These are phyloP conservation scores for Hemithea aestivaria DNA, from an alignment of 2,888 invertebrate species.

Conservation along the genomic window DNA sequence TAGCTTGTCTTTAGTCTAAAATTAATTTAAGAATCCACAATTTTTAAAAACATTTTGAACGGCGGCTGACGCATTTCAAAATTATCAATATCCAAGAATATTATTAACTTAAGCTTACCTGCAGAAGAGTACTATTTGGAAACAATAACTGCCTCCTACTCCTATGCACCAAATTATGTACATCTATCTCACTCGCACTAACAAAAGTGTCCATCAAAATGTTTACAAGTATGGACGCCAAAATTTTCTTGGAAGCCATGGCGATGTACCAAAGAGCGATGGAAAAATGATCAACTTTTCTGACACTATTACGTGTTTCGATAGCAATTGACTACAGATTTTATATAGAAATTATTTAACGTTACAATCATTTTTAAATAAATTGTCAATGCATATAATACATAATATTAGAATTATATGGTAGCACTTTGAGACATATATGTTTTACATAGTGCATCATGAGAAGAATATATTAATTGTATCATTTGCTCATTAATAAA, in stretches of 20 bases:
- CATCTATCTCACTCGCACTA: slow-evolving; percentile 31
- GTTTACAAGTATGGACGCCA: slow-evolving; percentile 2
- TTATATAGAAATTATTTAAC: too few species aligned
- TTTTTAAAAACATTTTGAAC: too few species aligned
- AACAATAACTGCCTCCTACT: slow-evolving; percentile 52
- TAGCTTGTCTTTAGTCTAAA: too few species aligned
- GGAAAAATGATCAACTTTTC: slow-evolving; percentile 4
- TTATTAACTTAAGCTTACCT: slow-evolving; percentile 38
- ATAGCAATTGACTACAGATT: slow-evolving; percentile 5
- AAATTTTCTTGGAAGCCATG: slow-evolving; percentile 2
- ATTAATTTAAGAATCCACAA: too few species aligned
- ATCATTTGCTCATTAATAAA: too few species aligned
- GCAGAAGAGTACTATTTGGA: slow-evolving; percentile 55
- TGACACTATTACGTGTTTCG: slow-evolving; percentile 4
- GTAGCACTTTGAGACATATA: too few species aligned
- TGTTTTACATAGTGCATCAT: too few species aligned
- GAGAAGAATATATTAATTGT: too few species aligned
- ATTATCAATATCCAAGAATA: not conserved
- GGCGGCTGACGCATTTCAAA: too few species aligned
- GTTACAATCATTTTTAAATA: too few species aligned
- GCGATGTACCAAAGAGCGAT: not conserved
- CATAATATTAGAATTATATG: too few species aligned
- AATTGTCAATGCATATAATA: too few species aligned
- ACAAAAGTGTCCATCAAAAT: slow-evolving; percentile 10
- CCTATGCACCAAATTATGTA: slow-evolving; percentile 37